Evolutionary conservation across 2,888 invertebrate genomes (phyloP).

Genomic region (Hedychridium roseum): DNA sequence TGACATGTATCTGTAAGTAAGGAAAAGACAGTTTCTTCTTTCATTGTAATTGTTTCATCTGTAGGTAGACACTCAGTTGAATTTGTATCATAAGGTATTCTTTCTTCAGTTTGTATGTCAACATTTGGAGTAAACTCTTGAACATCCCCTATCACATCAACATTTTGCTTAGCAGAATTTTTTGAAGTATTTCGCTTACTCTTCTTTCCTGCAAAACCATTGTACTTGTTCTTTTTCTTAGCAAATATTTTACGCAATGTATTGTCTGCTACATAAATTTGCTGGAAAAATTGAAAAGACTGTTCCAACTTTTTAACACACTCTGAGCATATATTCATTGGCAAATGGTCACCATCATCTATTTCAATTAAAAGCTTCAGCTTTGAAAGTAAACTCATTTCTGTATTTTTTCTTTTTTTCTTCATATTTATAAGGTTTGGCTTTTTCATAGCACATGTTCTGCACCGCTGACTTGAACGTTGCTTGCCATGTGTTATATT

Average conservation of each 20-base stretch:
- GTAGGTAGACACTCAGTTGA: too few relatives aligned
- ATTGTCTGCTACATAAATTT: slow-evolving; percentile 36
- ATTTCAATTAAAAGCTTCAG: slow-evolving; percentile 34
- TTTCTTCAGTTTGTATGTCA: too few relatives aligned
- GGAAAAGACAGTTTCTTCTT: slow-evolving; percentile 22
- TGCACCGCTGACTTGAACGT: slow-evolving; percentile 22
- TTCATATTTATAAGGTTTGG: slow-evolving; percentile 30
- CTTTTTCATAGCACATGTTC: slow-evolving; percentile 32
- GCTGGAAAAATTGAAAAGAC: slow-evolving; percentile 34
- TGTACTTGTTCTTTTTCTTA: slow-evolving; percentile 11
- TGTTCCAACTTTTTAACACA: slow-evolving; percentile 32
- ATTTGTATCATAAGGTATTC: too few relatives aligned
- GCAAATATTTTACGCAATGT: slow-evolving; percentile 29
- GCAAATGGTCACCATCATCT: slow-evolving; percentile 31
- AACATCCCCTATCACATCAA: too few relatives aligned
- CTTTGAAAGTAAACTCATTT: slow-evolving; percentile 32
- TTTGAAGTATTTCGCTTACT: too few relatives aligned
- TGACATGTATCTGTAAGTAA: slow-evolving; percentile 25
- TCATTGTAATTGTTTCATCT: neutral
- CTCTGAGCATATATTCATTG: slow-evolving; percentile 31
- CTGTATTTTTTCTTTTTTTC: slow-evolving; percentile 20
- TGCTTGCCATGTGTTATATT: too few relatives aligned
- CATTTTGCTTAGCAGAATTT: too few relatives aligned
- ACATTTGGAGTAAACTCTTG: too few relatives aligned
- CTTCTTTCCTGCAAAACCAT: too few relatives aligned